Evolutionary conservation across 2,888 invertebrate genomes (phyloP).

Genomic region (Machimus atricapillus): DNA sequence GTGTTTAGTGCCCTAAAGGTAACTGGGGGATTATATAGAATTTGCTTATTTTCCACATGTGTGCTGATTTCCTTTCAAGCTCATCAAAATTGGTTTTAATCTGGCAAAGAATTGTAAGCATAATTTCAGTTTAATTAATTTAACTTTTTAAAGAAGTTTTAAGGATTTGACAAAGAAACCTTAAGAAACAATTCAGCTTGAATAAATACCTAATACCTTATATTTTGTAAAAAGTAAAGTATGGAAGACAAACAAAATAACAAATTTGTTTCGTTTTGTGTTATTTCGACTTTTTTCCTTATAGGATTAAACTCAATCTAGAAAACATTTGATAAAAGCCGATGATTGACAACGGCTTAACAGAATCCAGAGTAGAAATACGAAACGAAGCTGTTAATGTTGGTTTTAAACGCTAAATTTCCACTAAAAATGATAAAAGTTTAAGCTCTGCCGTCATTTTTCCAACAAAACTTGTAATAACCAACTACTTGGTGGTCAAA

Average conservation of each 20-base stretch:
- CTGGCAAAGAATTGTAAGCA: background rate
- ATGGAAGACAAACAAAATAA: no score
- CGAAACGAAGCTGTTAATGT: background rate
- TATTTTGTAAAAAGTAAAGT: no score
- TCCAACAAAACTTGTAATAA: background rate
- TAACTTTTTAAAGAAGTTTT: no score
- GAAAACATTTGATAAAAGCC: background rate
- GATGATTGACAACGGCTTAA: background rate
- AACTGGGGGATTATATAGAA: background rate
- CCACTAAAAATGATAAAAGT: background rate
- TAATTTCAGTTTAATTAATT: no score
- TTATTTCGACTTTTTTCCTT: background rate
- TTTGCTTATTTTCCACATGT: background rate
- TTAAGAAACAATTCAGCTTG: no score
- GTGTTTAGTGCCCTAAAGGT: background rate
- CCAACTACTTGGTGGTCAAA: background rate
- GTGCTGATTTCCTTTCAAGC: background rate
- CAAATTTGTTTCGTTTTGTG: no score
- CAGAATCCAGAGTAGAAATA: background rate
- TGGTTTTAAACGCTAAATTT: background rate
- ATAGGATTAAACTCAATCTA: background rate
- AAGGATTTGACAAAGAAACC: no score
- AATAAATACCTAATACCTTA: no score
- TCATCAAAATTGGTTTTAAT: background rate
- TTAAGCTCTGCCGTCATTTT: background rate